These are phyloP conservation scores for Octodonta nipae DNA, from an alignment of 2,888 invertebrate genomes.

Conservation along the genomic window DNA sequence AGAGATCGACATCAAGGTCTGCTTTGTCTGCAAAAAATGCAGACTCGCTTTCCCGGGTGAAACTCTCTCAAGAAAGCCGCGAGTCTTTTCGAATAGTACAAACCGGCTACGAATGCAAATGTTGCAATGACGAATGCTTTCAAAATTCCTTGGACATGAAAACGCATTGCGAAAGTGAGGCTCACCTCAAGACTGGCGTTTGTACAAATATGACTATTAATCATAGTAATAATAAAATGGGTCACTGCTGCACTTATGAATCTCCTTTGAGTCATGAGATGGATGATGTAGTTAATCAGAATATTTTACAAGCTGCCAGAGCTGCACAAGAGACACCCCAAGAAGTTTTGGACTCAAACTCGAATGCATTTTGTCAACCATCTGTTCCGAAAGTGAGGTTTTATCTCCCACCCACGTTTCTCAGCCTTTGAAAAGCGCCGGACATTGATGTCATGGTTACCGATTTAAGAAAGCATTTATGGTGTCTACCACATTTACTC, in stretches of 20 bases:
- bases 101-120: slow-evolving; percentile 58
- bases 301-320: slow-evolving; percentile 60
- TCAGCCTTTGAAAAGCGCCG: slow-evolving; percentile 39
- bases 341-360: slow-evolving; percentile 43
- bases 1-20: slow-evolving; percentile 56
- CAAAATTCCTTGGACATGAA: slow-evolving; percentile 47
- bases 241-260: slow-evolving; percentile 32
- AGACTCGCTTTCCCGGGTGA: slow-evolving; percentile 71
- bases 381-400: slow-evolving; percentile 41
- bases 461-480: background rate
- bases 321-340: slow-evolving; percentile 50
- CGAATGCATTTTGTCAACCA: slow-evolving; percentile 44
- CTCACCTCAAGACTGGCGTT: slow-evolving; percentile 33
- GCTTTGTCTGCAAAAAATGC: slow-evolving; percentile 73
- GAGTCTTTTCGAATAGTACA: slow-evolving; percentile 64
- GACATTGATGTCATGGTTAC: slow-evolving; percentile 33
- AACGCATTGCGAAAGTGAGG: slow-evolving; percentile 49
- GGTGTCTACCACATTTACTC: slow-evolving; percentile 1
- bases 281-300: slow-evolving; percentile 74
- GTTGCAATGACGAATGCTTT: slow-evolving; percentile 48
- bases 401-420: slow-evolving; percentile 43
- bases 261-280: slow-evolving; percentile 63
- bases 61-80: slow-evolving; percentile 47
- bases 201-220: slow-evolving; percentile 13
- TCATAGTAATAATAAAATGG: slow-evolving; percentile 9